Conservation (phyloP, 92 coral and sea anemone genomes). For the Porites lobata region DNA sequence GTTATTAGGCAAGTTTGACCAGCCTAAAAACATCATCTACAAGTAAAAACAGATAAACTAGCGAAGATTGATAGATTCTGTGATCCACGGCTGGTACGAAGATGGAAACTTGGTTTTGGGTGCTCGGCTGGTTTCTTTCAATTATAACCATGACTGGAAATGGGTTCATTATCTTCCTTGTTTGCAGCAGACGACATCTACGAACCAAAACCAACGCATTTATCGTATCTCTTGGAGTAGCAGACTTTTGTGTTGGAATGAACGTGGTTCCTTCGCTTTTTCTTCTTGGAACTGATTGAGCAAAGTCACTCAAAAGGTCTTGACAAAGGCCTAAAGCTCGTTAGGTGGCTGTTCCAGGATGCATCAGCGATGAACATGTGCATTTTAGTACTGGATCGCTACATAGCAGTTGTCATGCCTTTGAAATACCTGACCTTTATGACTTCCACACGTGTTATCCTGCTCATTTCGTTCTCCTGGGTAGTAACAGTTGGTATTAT, state of each 20-base stretch:
- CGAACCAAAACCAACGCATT: constrained; percentile 1
- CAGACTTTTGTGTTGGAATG: neutral
- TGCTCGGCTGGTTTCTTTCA: too few relatives aligned
- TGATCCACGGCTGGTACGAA: too few relatives aligned
- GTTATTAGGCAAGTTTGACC: too few relatives aligned
- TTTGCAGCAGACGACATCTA: neutral
- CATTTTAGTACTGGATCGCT: constrained; percentile 1
- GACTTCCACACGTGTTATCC: neutral
- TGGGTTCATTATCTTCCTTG: too few relatives aligned
- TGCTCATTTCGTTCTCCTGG: neutral
- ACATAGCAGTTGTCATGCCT: neutral
- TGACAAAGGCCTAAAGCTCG: neutral
- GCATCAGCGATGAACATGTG: neutral
- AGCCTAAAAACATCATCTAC: too few relatives aligned
- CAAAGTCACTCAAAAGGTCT: neutral
- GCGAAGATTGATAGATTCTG: too few relatives aligned
- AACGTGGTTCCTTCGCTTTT: neutral
- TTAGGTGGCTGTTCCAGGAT: neutral
- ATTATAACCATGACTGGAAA: too few relatives aligned
- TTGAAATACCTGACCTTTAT: neutral
- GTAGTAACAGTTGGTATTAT: neutral
- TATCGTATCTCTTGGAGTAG: neutral
- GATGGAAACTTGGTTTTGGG: neutral
- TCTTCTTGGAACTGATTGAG: neutral
- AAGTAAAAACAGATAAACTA: too few relatives aligned